Base-by-base conservation (phyloP, 2,888 invertebrate genomes). In the Philereme vetulata region DNA sequence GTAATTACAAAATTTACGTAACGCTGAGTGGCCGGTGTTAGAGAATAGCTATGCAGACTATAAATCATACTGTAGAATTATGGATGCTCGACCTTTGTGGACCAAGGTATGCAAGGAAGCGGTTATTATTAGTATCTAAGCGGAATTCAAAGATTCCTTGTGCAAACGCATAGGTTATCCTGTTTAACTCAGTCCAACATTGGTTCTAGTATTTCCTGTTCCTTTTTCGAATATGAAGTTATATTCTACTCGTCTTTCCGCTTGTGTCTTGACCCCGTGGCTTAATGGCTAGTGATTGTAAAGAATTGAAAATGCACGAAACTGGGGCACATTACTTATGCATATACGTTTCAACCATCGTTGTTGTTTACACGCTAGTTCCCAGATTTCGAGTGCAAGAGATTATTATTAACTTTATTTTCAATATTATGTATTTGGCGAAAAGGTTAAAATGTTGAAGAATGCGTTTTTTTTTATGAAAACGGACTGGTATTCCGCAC, bases 301-400 rank as follows among this genome's bases (percentile, higher is more conserved):
- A 69, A 66, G 61, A 67, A 63, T 69, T 62, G 62, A 57, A 61
- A 61, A 60, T 52, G 59, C 21, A 56, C 42, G 59, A 61, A 69
- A 66, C 64, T 69, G 45, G 69, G 60, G 62, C 69, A 58, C 67
- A 60, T 64, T 65, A 60, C 21, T 21, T 21, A 21, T 21, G 2
- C 21, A 1, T 64, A 53, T 61, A 44, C 57, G 60, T 59, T 53
- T 49, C 40, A 10, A 56, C 54, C 46, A 47, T 49, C 53, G 52
- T 60, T 65, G 65, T 21, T 21, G 21, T 67, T 62, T 63, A 61
- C 62, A 47, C 51, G 50, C 55, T 11, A 56, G 49, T 64, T 60
- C 51, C 21, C 10, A 53, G 40, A 21, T 21, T 21, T 21, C 10
- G 38, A 21, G 45, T 33, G 33, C 33, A 33, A 44, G n/a, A 47